Evolutionary conservation across 2,888 invertebrate genomes (phyloP).

Genomic region (Melinaea marsaeus): DNA sequence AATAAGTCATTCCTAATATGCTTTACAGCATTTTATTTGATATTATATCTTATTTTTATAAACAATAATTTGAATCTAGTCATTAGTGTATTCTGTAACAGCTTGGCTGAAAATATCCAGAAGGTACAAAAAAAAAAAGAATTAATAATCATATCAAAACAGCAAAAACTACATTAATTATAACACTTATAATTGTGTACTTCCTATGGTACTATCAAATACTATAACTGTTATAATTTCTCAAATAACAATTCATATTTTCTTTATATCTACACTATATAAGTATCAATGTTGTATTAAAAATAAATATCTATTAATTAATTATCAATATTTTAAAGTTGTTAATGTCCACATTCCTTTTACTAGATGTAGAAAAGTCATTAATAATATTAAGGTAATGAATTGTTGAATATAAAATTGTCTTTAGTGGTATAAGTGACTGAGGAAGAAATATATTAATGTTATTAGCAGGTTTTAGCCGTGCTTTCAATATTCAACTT

Average conservation of each 20-base stretch:
- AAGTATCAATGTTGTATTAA: neutral
- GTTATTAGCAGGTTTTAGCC: conserved; percentile 1
- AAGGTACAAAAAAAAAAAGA: conserved; percentile 1
- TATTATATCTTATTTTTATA: neutral
- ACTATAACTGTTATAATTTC: neutral
- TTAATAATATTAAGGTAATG: neutral
- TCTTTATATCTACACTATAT: neutral
- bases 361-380: neutral
- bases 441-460: neutral
- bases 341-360: neutral
- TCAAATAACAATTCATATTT: neutral
- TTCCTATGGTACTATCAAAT: neutral
- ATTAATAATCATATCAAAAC: conserved; percentile 1
- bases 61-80: neutral
- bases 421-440: neutral
- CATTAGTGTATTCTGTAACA: conserved; percentile 4
- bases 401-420: neutral
- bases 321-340: neutral
- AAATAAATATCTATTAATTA: neutral
- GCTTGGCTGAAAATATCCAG: conserved; percentile 1
- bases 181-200: neutral
- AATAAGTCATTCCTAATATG: no score
- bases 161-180: neutral
- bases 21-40: no score
- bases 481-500: neutral